Percentiles rank a stretch among this genome's conserved stretches.
Evolutionary conservation across 2,888 invertebrate species (phyloP).

Genomic region (Cheilosia grossa): DNA sequence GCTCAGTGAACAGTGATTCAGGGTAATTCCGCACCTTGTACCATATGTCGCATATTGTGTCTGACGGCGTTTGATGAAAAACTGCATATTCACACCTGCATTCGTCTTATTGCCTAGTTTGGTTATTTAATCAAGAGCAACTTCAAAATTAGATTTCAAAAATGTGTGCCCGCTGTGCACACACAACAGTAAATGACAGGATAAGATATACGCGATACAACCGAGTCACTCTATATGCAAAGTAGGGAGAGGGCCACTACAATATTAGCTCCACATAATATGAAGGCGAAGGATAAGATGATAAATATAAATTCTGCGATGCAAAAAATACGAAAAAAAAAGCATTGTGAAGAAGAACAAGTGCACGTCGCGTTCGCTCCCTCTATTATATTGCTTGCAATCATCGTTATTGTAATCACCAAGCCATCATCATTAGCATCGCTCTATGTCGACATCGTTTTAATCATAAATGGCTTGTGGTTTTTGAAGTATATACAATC

Average conservation of each 20-base stretch:
- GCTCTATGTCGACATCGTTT: constrained; percentile 70
- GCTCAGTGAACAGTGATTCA: constrained; percentile 37
- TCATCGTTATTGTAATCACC: constrained; percentile 75
- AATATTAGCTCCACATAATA: constrained; percentile 54
- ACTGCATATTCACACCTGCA: constrained; percentile 70
- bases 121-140: constrained; percentile 30
- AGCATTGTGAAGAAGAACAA: constrained; percentile 12
- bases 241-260: constrained; percentile 30
- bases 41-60: constrained; percentile 53
- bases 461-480: constrained; percentile 75
- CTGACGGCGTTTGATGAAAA: constrained; percentile 44
- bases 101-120: constrained; percentile 36
- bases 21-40: constrained; percentile 49
- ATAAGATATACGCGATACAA: constrained; percentile 61
- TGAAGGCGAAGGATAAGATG: constrained; percentile 62
- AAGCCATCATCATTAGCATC: constrained; percentile 73
- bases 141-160: constrained; percentile 34
- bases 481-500: constrained; percentile 48
- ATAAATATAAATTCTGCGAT: constrained; percentile 68
- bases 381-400: constrained; percentile 64
- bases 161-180: neutral
- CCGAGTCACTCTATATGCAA: constrained; percentile 71
- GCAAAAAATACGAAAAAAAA: constrained; percentile 17
- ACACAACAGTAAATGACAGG: constrained; percentile 47
- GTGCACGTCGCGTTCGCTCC: constrained; percentile 38